Evolutionary conservation across 2,888 invertebrate species (phyloP).

Genomic region (Dynastes tityus): DNA sequence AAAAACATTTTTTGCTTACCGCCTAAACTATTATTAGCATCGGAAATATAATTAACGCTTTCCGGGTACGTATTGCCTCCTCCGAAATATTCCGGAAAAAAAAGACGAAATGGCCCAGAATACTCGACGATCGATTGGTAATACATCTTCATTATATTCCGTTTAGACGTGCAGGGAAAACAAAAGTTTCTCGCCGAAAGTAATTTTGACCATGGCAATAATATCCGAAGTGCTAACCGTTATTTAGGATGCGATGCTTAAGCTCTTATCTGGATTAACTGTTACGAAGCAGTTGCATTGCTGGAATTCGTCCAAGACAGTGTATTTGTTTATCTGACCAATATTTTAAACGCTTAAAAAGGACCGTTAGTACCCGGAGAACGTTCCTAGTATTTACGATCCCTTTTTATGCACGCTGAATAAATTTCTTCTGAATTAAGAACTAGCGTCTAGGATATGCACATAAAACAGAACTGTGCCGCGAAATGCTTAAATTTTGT

Average conservation of each 20-base stretch:
- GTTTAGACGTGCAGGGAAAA: slow-evolving; percentile 14
- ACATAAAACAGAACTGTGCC: not conserved
- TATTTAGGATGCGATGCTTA: slow-evolving; percentile 34
- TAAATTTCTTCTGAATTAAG: slow-evolving; percentile 6
- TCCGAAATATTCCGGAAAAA: not conserved
- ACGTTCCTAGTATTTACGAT: slow-evolving; percentile 18
- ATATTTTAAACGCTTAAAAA: slow-evolving; percentile 36
- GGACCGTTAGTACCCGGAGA: slow-evolving; percentile 18
- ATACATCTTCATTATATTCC: slow-evolving; percentile 38
- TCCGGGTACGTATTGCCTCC: not conserved
- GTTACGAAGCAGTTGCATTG: slow-evolving; percentile 21
- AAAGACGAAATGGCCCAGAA: not conserved
- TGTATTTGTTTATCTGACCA: slow-evolving; percentile 39
- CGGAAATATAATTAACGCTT: slow-evolving; percentile 20
- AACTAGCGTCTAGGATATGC: not conserved
- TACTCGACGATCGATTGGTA: slow-evolving; percentile 7
- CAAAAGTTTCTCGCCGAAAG: not conserved
- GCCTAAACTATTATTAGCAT: slow-evolving; percentile 1
- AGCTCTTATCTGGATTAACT: slow-evolving; percentile 44
- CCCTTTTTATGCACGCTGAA: slow-evolving; percentile 14
- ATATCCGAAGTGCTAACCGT: slow-evolving; percentile 11
- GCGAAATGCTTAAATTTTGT: not conserved
- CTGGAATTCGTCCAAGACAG: slow-evolving; percentile 39
- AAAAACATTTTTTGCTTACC: slow-evolving; percentile 12
- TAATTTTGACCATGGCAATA: slow-evolving; percentile 26